phyloP scores from a whole-genome alignment of 1,140 invertebrate genomes.

The Leptinotarsa lineolata region DNA sequence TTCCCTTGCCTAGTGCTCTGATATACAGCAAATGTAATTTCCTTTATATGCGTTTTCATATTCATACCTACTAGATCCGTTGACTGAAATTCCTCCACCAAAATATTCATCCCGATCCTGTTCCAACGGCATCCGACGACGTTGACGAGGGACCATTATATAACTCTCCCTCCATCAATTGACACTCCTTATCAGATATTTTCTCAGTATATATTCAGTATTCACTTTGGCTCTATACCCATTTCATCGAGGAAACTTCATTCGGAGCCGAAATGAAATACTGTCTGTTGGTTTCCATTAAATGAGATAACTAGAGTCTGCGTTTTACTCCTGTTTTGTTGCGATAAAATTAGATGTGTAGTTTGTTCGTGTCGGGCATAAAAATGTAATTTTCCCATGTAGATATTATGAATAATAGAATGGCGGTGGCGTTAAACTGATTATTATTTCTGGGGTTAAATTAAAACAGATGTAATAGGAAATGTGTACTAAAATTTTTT shows the following conservation, averaged over 20 bases:
- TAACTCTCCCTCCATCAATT: neutral
- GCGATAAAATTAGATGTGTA: neutral
- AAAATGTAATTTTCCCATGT: neutral
- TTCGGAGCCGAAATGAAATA: neutral
- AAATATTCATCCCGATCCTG: slow-evolving; percentile 5
- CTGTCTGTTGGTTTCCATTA: neutral
- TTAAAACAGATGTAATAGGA: no score
- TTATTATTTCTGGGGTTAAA: no score
- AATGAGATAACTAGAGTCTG: neutral
- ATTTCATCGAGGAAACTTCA: neutral
- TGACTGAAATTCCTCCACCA: neutral
- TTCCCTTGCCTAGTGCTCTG: neutral
- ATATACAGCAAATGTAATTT: neutral
- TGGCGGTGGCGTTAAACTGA: no score
- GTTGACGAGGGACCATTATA: slow-evolving; percentile 5
- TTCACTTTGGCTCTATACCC: slow-evolving; percentile 1
- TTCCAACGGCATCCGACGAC: slow-evolving; percentile 3
- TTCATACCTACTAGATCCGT: neutral
- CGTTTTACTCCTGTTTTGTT: neutral
- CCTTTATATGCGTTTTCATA: slow-evolving; percentile 8
- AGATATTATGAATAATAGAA: neutral
- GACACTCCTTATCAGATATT: slow-evolving; percentile 8
- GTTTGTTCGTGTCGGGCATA: neutral
- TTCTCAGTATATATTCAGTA: slow-evolving; percentile 3
- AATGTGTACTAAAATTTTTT: no score